Evolutionary conservation across 1,140 invertebrate species (phyloP).

Genomic region (Maniola jurtina): DNA sequence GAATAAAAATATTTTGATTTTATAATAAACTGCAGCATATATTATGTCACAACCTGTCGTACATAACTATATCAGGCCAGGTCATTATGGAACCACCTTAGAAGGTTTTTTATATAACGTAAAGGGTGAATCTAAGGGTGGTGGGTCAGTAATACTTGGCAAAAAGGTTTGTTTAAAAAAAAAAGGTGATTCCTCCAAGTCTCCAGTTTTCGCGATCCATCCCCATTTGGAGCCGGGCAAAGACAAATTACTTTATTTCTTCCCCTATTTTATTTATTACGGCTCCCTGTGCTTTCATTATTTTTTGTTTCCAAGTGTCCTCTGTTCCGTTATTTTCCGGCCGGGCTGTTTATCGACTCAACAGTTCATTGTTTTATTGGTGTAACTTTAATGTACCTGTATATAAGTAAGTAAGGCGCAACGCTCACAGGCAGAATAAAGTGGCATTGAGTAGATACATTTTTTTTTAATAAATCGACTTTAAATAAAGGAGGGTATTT

Average conservation of each 20-base stretch:
- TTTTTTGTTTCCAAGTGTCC: constrained; percentile 52
- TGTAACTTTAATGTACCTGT: background rate
- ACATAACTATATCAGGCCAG: too few relatives aligned
- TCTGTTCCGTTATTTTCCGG: constrained; percentile 28
- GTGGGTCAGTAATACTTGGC: too few relatives aligned
- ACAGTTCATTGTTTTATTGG: constrained; percentile 34
- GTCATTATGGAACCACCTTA: too few relatives aligned
- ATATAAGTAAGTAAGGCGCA: background rate
- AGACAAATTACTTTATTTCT: constrained; percentile 69
- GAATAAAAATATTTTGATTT: too few relatives aligned
- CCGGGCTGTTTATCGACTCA: constrained; percentile 30
- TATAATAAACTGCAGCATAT: too few relatives aligned
- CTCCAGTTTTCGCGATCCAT: constrained; percentile 22
- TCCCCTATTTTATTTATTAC: constrained; percentile 62
- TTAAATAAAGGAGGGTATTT: too few relatives aligned
- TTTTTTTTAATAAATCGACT: too few relatives aligned
- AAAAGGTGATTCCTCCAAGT: constrained; percentile 13
- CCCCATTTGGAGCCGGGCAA: constrained; percentile 42
- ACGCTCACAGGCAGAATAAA: too few relatives aligned
- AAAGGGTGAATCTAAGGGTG: too few relatives aligned
- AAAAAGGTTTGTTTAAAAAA: background rate
- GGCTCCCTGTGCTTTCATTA: constrained; percentile 50
- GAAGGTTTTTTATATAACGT: too few relatives aligned
- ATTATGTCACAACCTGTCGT: too few relatives aligned
- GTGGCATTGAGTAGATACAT: too few relatives aligned